Percentiles rank a stretch among this genome's conserved stretches.
These are phyloP conservation scores for Darevskia mixta DNA, from an alignment of 2,797 vertebrate species.

Conservation along the genomic window DNA sequence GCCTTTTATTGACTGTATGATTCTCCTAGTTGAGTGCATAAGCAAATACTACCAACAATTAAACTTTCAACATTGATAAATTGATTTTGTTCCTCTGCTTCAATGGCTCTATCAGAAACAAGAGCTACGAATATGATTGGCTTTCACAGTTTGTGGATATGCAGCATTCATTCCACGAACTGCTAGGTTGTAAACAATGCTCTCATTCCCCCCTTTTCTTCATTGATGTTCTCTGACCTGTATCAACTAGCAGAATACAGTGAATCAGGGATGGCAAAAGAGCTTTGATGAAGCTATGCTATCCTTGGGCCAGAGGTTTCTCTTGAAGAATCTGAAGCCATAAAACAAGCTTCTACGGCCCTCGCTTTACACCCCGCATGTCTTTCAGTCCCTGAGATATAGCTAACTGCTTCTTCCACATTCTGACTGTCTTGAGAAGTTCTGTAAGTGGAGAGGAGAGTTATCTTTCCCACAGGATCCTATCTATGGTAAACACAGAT, in stretches of 20 bases:
- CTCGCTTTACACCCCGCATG: not conserved
- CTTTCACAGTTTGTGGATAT: not conserved
- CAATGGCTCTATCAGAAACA: not conserved
- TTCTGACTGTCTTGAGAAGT: not conserved
- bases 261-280: not conserved
- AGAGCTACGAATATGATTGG: not conserved
- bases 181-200: not conserved
- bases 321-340: not conserved
- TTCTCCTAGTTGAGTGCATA: not conserved
- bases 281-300: not conserved
- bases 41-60: not conserved
- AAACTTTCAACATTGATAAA: not conserved
- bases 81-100: not conserved
- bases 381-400: not conserved
- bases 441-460: not conserved
- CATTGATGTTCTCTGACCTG: not conserved
- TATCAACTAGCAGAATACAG: not conserved
- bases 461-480: not conserved
- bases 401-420: not conserved
- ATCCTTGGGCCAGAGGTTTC: not conserved
- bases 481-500: not conserved
- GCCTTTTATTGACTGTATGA: not conserved
- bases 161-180: not conserved
- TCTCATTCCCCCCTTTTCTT: not conserved
- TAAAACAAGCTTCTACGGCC: not conserved